phyloP scores from a whole-genome alignment of 2,113 vertebrate species.

The Thalassoma bifasciatum region DNA sequence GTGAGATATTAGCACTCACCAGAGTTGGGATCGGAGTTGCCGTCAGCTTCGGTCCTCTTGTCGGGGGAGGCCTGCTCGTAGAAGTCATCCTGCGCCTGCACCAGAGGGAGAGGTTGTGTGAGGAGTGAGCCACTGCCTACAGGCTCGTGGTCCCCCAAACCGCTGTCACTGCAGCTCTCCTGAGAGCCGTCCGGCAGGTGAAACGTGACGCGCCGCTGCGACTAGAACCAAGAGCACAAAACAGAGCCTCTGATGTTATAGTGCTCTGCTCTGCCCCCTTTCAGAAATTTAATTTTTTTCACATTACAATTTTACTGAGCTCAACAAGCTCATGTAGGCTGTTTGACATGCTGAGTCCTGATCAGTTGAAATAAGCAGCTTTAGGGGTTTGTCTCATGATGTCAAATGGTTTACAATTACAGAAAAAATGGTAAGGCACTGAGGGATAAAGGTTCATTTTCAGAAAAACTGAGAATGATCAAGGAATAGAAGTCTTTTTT shows the following conservation, averaged over 20 bases:
- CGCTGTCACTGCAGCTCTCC: constrained; percentile 99
- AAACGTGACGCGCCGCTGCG: constrained; percentile 99
- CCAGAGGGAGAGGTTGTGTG: constrained; percentile 99
- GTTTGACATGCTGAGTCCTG: constrained; percentile 45
- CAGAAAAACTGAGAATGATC: constrained; percentile 23
- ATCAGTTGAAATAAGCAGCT: constrained; percentile 34
- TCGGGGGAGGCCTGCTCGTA: constrained; percentile 98
- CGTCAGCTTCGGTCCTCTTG: constrained; percentile 99
- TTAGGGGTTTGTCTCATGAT: constrained; percentile 34
- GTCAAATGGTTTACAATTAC: constrained; percentile 34
- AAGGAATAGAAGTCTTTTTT: constrained; percentile 35
- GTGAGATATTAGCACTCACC: constrained; percentile 84
- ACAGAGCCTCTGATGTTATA: constrained; percentile 86
- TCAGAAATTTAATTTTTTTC: constrained; percentile 15
- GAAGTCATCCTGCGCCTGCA: constrained; percentile 99
- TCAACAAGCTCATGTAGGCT: constrained; percentile 42
- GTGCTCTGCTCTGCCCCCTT: constrained; percentile 82
- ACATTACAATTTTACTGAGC: constrained; percentile 41
- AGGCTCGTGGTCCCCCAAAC: constrained; percentile 98
- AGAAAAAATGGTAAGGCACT: constrained; percentile 8
- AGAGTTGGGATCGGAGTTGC: constrained; percentile 99
- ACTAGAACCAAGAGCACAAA: constrained; percentile 97
- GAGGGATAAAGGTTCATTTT: constrained; percentile 22
- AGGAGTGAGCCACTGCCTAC: constrained; percentile 96
- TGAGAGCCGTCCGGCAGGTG: constrained; percentile 99